Conservation (phyloP, 1,140 invertebrate genomes). For the Pseudomyrmex gracilis region DNA sequence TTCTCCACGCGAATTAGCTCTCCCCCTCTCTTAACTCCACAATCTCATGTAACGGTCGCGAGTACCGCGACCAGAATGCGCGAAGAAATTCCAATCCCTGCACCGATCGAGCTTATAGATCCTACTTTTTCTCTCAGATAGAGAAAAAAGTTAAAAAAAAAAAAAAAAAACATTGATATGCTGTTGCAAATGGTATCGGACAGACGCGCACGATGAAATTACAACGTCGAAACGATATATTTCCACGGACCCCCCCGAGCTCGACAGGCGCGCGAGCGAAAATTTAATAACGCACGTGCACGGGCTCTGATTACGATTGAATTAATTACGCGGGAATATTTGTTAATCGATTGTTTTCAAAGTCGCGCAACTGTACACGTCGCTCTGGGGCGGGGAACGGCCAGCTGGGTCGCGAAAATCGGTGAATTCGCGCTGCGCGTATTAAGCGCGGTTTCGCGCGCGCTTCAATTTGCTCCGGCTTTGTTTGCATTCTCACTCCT, state of each 20-base stretch:
- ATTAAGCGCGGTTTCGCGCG: constrained; percentile 10
- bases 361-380: constrained; percentile 33
- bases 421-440: constrained; percentile 21
- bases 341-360: constrained; percentile 72
- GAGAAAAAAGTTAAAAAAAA: constrained; percentile 62
- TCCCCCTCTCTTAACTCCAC: too few species aligned
- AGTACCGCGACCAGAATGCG: constrained; percentile 4
- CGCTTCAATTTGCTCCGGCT: constrained; percentile 38
- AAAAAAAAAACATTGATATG: constrained; percentile 62
- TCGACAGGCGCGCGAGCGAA: constrained; percentile 45
- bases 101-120: not conserved
- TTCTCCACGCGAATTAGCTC: not conserved
- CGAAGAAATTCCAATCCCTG: constrained; percentile 9
- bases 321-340: constrained; percentile 74
- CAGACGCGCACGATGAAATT: constrained; percentile 66
- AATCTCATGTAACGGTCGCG: not conserved
- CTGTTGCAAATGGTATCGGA: constrained; percentile 63
- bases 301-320: constrained; percentile 70
- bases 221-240: constrained; percentile 51
- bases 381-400: not conserved
- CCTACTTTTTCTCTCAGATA: not conserved
- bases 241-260: constrained; percentile 8
- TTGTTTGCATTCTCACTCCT: not conserved
- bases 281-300: constrained; percentile 72
- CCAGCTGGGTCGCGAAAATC: constrained; percentile 34